phyloP scores from a whole-genome alignment of 2,113 vertebrate species.

The Crotalus tigris region DNA sequence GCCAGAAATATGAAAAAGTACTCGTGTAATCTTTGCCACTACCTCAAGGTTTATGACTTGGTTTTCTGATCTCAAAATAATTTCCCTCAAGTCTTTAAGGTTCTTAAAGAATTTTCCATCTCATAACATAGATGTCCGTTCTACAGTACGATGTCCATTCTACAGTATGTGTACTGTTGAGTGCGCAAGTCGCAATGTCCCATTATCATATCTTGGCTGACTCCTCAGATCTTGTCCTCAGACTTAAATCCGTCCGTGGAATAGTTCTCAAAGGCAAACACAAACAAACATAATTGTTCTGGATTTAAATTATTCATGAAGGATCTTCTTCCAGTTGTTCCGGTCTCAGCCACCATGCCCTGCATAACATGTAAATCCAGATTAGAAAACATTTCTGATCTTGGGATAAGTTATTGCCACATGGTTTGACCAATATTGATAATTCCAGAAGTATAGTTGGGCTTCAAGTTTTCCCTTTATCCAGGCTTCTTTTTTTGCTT shows the following conservation, averaged over 20 bases:
- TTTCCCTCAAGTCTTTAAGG: slow-evolving; percentile 3
- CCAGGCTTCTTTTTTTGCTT: not conserved
- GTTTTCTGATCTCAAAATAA: not conserved
- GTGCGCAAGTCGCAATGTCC: not conserved
- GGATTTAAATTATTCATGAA: not conserved
- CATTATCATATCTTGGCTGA: not conserved
- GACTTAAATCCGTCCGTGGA: not conserved
- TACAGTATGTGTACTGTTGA: not conserved
- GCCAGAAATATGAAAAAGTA: not conserved
- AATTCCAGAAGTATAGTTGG: not conserved
- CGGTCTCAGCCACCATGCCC: not conserved
- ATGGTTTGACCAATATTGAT: not conserved
- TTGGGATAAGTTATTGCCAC: not conserved
- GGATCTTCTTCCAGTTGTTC: not conserved
- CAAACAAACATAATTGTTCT: not conserved
- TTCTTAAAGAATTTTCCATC: not conserved
- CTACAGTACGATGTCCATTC: not conserved
- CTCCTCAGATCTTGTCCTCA: not conserved
- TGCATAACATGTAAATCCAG: not conserved
- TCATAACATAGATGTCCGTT: not conserved
- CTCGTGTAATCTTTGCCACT: not conserved
- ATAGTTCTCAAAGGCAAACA: not conserved
- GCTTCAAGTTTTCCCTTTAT: not conserved
- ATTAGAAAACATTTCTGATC: not conserved
- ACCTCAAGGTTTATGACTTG: not conserved